Evolutionary conservation across 2,113 vertebrate genomes (phyloP), one percentile per base, ranked within the genome.

Genomic region (Phylloscopus trochiloides): DNA sequence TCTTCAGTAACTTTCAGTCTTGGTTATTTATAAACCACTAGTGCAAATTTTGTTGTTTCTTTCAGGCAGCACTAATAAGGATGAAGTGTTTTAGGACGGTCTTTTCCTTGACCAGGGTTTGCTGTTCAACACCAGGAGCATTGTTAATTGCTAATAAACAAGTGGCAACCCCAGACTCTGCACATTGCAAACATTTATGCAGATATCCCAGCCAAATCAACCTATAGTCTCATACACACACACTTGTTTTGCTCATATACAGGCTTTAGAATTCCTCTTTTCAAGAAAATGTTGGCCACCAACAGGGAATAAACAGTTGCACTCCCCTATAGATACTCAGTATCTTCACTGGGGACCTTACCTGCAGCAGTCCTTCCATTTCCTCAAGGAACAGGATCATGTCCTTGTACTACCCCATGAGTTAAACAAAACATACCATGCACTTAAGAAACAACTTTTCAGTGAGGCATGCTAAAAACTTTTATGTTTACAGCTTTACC

Each of bases 211-310:
- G 31, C 57, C 28, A 59, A 92, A 91, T 42, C 65, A 95, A 66
- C 14, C 52, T 10, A 40, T 45, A 28, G 31, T 91, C 54, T 83
- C 36, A 80, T 34, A 74, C 8, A 91, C 52, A 88, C 29, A 89
- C 19, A 57, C 4, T 81, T 94, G 97, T 97, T 98, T 98, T 98
- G 98, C 97, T 98, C 98, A 98, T 98, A 98, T 31, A 48, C 98
- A 98, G 97, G 97, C 63, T 95, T 90, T 87, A 96, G 93, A 96
- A 90, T 59, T 91, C 86, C 72, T 71, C 57, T 77, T 92, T 50
- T 43, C 47, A 94, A 42, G 38, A 80, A 91, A 38, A 87, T 0
- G 1, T 34, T 74, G 67, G 42, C 40, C 61, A 11, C 28, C 52
- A 67, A 73, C 16, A 58, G 77, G 55, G 20, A 79, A 75, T 52